Conservation (phyloP, 2,113 vertebrate genomes). For the Paracanthobrama guichenoti region DNA sequence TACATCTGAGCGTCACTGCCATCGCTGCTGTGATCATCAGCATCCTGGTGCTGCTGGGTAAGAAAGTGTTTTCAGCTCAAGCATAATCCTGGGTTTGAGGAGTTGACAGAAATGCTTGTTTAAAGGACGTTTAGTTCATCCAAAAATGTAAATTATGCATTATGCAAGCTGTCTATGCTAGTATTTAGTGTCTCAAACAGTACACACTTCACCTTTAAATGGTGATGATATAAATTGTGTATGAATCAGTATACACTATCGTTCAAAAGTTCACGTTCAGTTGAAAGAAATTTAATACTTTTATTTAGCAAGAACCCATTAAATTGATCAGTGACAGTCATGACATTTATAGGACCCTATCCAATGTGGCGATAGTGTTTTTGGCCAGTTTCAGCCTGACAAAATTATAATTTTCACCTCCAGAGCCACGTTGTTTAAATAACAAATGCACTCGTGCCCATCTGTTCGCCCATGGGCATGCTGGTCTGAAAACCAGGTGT, state of each 20-base stretch:
- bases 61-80: background rate
- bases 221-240: background rate
- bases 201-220: background rate
- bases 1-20: background rate
- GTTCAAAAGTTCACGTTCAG: background rate
- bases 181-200: background rate
- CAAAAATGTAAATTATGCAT: background rate
- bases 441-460: no score
- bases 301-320: background rate
- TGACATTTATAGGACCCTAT: background rate
- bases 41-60: background rate
- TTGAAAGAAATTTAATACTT: background rate
- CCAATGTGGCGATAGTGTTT: no score
- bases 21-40: background rate
- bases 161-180: background rate
- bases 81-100: background rate
- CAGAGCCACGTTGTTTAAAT: no score
- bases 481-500: no score
- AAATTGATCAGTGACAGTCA: background rate
- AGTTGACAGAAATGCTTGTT: background rate
- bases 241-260: background rate
- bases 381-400: no score
- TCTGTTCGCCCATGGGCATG: no score
- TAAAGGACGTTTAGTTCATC: background rate
- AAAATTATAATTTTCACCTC: no score